Conservation (phyloP, 1,140 invertebrate species). For the Ceratitis capitata region DNA sequence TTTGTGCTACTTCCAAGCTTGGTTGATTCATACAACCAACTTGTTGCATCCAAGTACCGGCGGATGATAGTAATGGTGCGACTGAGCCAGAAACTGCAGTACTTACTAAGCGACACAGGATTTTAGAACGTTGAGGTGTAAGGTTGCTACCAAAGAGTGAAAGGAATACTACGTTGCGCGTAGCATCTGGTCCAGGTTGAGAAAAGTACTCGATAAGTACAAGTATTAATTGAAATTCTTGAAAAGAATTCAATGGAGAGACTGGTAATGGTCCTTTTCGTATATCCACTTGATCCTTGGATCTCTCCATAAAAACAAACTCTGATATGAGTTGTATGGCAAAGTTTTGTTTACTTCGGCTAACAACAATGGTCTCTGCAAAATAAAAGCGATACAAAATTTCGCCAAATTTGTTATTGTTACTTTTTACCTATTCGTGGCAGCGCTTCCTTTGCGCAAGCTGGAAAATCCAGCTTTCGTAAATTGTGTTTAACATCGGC, state of each 20-base stretch:
- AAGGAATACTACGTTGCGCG: constrained; percentile 82
- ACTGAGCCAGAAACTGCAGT: constrained; percentile 79
- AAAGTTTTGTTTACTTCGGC: constrained; percentile 62
- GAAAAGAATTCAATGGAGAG: constrained; percentile 70
- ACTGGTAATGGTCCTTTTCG: constrained; percentile 60
- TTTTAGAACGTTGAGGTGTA: constrained; percentile 73
- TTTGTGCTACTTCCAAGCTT: constrained; percentile 76
- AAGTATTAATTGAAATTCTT: constrained; percentile 80
- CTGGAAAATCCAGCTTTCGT: constrained; percentile 73
- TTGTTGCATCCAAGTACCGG: constrained; percentile 87
- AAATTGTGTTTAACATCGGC: constrained; percentile 50
- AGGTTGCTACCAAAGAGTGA: constrained; percentile 79
- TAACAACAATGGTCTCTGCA: constrained; percentile 55
- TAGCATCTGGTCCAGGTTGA: constrained; percentile 74
- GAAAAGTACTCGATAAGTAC: constrained; percentile 80
- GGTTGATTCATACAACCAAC: constrained; percentile 78
- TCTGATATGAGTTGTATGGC: constrained; percentile 83
- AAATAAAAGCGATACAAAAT: constrained; percentile 14
- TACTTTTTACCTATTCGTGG: constrained; percentile 69
- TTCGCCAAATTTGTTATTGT: constrained; percentile 36
- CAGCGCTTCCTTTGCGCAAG: constrained; percentile 73
- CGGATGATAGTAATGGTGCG: constrained; percentile 75
- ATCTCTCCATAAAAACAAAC: constrained; percentile 83
- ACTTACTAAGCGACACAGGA: constrained; percentile 82
- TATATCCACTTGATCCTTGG: constrained; percentile 52